These are phyloP conservation scores for Cyclopterus lumpus DNA, from an alignment of 2,797 vertebrate species.

Conservation along the genomic window DNA sequence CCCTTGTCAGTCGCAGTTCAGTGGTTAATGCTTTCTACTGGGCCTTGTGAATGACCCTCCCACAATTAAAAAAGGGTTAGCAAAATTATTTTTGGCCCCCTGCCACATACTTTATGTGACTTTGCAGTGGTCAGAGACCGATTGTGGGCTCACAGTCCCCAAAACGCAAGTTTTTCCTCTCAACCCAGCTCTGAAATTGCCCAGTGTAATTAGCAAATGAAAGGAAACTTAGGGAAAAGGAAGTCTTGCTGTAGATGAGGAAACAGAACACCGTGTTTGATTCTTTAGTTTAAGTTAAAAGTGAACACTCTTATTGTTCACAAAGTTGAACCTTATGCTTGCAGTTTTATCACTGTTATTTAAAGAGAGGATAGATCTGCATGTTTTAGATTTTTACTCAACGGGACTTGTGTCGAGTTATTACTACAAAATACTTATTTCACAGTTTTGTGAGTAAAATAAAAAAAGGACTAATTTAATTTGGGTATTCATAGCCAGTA, in stretches of 20 bases:
- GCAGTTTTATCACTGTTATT: not conserved
- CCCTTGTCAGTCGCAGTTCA: constrained; percentile 72
- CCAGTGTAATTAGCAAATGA: constrained; percentile 58
- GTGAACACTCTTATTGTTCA: constrained; percentile 15
- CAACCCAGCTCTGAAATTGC: constrained; percentile 55
- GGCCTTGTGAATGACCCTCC: constrained; percentile 68
- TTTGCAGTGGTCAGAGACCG: constrained; percentile 63
- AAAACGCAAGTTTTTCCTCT: constrained; percentile 61
- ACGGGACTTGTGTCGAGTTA: not conserved
- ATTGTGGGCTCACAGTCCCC: constrained; percentile 46
- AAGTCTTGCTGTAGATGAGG: constrained; percentile 33
- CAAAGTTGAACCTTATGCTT: constrained; percentile 10
- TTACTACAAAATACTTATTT: constrained; percentile 48
- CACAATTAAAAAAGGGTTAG: constrained; percentile 79
- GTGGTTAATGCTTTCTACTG: constrained; percentile 71
- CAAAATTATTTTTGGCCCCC: constrained; percentile 76
- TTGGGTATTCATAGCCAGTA: not conserved
- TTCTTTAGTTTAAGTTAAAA: constrained; percentile 4
- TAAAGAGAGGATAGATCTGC: not conserved
- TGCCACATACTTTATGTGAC: constrained; percentile 73
- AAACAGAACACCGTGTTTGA: constrained; percentile 10
- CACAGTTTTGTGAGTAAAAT: constrained; percentile 24
- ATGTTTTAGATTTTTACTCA: not conserved
- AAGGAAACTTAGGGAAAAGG: constrained; percentile 34
- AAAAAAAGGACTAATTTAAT: not conserved